A percentile compares a stretch with the other conserved stretches of the same genome.
Conservation (phyloP, 37 sponge, comb jelly and placozoan species). For the Diacarnus erythraeanus region DNA sequence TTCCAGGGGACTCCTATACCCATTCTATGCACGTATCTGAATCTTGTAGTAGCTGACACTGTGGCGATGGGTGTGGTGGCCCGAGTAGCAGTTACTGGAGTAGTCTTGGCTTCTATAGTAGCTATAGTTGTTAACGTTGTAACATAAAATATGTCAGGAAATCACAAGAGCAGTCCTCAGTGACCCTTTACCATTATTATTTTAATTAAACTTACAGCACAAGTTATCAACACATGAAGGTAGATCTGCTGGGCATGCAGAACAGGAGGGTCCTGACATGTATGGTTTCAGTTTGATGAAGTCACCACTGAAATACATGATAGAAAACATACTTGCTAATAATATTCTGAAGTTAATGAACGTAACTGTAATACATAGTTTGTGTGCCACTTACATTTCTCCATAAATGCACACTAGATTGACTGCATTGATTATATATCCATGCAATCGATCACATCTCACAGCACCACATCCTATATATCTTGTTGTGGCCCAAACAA, state of each 20-base stretch:
- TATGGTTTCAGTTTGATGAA: constrained; percentile 3
- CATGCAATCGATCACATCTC: not conserved
- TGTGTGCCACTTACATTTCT: not conserved
- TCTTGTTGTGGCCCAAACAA: not conserved
- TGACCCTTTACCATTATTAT: no score
- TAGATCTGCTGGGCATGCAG: not conserved
- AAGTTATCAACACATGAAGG: not conserved
- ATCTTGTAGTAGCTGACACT: no score
- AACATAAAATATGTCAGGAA: no score
- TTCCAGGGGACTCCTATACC: no score
- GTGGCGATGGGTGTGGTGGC: no score
- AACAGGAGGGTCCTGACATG: constrained; percentile 1
- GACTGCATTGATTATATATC: not conserved
- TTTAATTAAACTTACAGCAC: no score
- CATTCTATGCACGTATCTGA: no score
- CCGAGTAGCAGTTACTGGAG: not conserved
- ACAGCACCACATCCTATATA: not conserved
- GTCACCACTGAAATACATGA: constrained; percentile 12
- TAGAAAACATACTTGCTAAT: no score
- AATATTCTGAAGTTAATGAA: no score
- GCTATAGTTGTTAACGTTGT: not conserved
- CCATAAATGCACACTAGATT: not conserved
- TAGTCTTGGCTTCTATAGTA: not conserved
- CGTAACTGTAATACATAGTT: no score
- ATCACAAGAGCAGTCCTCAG: no score